These are phyloP conservation scores for Trididemnum miniatum DNA, from an alignment of 23 tunicate genomes.

Conservation along the genomic window DNA sequence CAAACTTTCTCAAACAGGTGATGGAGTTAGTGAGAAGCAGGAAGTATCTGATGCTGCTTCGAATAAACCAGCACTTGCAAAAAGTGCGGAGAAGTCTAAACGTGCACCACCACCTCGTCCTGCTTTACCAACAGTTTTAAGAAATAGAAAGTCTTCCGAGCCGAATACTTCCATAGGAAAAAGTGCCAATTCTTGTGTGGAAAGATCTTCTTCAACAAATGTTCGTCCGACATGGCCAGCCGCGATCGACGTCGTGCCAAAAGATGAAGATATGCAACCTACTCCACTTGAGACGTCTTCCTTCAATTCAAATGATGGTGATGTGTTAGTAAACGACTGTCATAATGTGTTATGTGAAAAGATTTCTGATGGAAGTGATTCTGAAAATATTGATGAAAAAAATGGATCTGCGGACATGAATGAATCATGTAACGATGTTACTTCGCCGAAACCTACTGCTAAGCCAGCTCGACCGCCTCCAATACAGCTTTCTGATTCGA, in stretches of 20 bases:
- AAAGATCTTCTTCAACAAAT: not conserved
- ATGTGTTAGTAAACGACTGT: not conserved
- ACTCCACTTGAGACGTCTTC: not conserved
- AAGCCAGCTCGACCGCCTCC: slow-evolving; percentile 53
- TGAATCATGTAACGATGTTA: not conserved
- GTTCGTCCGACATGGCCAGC: not conserved
- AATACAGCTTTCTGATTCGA: not conserved
- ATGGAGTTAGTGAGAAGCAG: not conserved
- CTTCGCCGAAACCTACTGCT: not conserved
- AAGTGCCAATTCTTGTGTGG: not conserved
- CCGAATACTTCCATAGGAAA: too few species aligned
- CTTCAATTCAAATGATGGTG: not conserved
- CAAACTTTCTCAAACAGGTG: not conserved
- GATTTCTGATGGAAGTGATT: not conserved
- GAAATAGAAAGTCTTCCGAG: slow-evolving; percentile 23
- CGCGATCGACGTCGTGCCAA: not conserved
- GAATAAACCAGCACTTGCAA: not conserved
- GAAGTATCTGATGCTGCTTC: not conserved
- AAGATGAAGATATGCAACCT: too few species aligned
- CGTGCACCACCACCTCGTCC: slow-evolving; percentile 64
- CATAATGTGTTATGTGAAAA: not conserved
- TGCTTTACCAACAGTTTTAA: slow-evolving; percentile 28
- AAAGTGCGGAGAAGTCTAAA: slow-evolving; percentile 17
- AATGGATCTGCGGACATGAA: not conserved
- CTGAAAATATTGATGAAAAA: not conserved